Base-by-base conservation (phyloP, 1,140 invertebrate genomes). In the Lepidurus apus region DNA sequence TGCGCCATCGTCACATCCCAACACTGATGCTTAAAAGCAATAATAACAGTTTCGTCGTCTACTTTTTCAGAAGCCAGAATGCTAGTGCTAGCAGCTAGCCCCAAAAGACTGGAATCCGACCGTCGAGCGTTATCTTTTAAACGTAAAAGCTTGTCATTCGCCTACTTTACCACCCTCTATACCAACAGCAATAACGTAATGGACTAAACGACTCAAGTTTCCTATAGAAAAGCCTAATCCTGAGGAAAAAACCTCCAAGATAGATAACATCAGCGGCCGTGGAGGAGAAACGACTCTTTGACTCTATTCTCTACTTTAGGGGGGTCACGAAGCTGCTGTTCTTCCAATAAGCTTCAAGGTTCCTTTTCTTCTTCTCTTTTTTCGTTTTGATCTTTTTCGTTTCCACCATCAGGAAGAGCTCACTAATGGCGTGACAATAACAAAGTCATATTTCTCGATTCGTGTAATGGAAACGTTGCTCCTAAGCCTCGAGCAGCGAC, bases 111-210 rank as follows among this genome's bases (percentile, higher is more conserved):
- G 17, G 53, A 65, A 65, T 65, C 53, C 53, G 21, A 65, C 53
- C 17, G 21, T 13, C 21, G 53, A 21, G 21, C 53, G 17, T n/a
- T 65, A 21, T 65, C 53, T 21, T 21, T 65, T 65, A 65, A 65
- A 65, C n/a, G 53, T 65, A 65, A 65, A 65, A 65, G 53, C 53
- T 65, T 65, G 53, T 65, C 53, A 65, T 21, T 65, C 53, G 53
- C 17, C 7, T 65, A 65, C 53, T 65, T 65, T 65, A 65, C 53
- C 53, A 65, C 53, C 53, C 53, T 65, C 53, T 65, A 13, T 21
- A 65, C 53, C 17, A 17, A 13, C 53, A 65, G 53, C 53, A 65
- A 65, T 65, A 65, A 65, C 53, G 53, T 65, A 65, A 65, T 65
- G 53, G 53, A 65, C 53, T 65, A 65, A 65, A 65, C 17, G 53